Percentiles rank a stretch among this genome's conserved stretches.
Evolutionary conservation across 2,797 vertebrate genomes (phyloP).

Genomic region (Menidia menidia): DNA sequence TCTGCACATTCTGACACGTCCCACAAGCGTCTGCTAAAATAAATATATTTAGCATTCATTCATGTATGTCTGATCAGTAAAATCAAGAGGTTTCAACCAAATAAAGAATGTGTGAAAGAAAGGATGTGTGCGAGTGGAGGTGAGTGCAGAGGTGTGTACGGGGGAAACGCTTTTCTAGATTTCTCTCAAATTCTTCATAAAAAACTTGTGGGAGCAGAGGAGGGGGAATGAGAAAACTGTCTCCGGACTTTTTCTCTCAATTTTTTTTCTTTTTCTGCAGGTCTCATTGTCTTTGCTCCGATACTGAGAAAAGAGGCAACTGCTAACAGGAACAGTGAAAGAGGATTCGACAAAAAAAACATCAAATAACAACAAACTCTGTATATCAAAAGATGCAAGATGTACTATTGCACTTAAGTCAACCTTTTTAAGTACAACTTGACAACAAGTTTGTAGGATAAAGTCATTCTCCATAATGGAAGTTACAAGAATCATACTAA

Average conservation of each 20-base stretch:
- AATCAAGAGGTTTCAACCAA: constrained; percentile 31
- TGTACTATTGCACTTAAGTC: background rate
- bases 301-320: constrained; percentile 22
- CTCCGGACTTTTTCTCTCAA: constrained; percentile 77
- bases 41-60: constrained; percentile 7
- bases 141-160: constrained; percentile 67
- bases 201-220: constrained; percentile 73
- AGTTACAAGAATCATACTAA: background rate
- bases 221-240: constrained; percentile 75
- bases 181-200: constrained; percentile 71
- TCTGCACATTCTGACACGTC: background rate
- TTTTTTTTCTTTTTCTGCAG: constrained; percentile 32
- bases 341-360: constrained; percentile 19
- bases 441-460: background rate
- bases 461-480: background rate
- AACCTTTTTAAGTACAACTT: background rate
- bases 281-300: constrained; percentile 21
- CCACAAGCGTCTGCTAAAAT: background rate
- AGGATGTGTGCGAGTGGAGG: constrained; percentile 48
- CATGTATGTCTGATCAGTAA: background rate
- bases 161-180: constrained; percentile 73
- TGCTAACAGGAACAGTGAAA: constrained; percentile 28
- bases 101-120: constrained; percentile 55
- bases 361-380: background rate
- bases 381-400: background rate